Evolutionary conservation across 2,888 invertebrate genomes (phyloP).

Genomic region (Chymomyza fuscimana): DNA sequence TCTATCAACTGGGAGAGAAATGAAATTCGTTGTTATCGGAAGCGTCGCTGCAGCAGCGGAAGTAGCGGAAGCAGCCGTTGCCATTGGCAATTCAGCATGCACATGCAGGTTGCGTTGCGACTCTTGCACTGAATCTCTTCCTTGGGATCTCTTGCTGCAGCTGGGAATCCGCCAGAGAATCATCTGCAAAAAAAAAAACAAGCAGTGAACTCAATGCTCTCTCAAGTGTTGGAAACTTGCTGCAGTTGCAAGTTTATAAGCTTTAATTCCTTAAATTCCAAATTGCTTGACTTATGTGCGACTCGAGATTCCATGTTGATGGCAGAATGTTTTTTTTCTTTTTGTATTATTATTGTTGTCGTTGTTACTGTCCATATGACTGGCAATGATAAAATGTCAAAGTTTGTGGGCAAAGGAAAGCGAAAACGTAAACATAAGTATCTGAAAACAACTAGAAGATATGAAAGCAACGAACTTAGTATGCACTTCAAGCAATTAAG

Average conservation of each 20-base stretch:
- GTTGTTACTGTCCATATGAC: background rate
- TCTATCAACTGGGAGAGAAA: background rate
- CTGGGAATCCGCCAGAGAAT: background rate
- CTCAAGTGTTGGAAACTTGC: too few relatives aligned
- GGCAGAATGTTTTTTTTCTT: background rate
- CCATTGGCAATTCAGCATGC: background rate
- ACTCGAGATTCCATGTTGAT: background rate
- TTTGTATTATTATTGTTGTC: background rate
- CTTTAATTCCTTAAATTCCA: background rate
- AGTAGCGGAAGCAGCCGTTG: slow-evolving; percentile 4
- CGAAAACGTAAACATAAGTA: too few relatives aligned
- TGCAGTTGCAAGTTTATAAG: background rate
- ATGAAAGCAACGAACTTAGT: background rate
- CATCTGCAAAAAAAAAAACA: background rate
- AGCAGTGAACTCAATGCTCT: background rate
- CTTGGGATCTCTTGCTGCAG: background rate
- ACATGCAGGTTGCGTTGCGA: background rate
- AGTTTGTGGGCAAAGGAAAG: slow-evolving; percentile 8
- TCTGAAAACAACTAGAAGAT: background rate
- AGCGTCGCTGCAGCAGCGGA: slow-evolving; percentile 1
- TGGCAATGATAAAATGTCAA: slow-evolving; percentile 44
- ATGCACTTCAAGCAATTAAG: background rate
- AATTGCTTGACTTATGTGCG: background rate
- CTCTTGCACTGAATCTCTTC: background rate
- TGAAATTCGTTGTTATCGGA: slow-evolving; percentile 3